phyloP scores from a whole-genome alignment of 2,113 vertebrate genomes.

The Hypocryptadius cinnamomeus region DNA sequence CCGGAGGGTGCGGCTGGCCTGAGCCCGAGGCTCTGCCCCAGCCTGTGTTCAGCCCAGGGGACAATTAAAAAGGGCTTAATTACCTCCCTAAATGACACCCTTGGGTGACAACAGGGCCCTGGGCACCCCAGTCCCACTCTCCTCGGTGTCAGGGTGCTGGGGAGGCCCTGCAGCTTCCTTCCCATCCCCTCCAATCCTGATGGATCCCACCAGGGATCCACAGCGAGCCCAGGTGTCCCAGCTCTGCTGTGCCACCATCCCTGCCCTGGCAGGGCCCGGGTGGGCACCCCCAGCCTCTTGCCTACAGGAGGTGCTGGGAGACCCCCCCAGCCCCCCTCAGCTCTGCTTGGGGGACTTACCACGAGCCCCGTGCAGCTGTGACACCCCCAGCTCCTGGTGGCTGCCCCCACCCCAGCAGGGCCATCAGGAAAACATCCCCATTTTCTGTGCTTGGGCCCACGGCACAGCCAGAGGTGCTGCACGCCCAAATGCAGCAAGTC shows the following conservation, averaged over 20 bases:
- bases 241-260: not conserved
- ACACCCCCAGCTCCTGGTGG: not conserved
- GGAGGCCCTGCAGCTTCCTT: too few species aligned
- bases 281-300: not conserved
- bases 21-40: not conserved
- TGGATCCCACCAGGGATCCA: rapidly evolving
- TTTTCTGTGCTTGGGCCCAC: rapidly evolving
- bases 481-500: not conserved
- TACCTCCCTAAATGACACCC: not conserved
- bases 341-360: not conserved
- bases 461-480: not conserved
- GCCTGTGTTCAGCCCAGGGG: not conserved
- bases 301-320: not conserved
- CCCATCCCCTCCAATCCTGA: rapidly evolving
- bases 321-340: not conserved
- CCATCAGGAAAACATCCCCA: rapidly evolving
- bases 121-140: not conserved
- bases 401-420: not conserved
- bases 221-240: not conserved
- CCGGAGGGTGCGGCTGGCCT: rapidly evolving
- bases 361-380: rapidly evolving
- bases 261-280: not conserved
- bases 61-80: not conserved
- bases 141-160: not conserved
- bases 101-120: not conserved